Evolutionary conservation across 1,140 invertebrate species (phyloP), one percentile per base, ranked within the genome.

Genomic region (Drosophila ananassae): DNA sequence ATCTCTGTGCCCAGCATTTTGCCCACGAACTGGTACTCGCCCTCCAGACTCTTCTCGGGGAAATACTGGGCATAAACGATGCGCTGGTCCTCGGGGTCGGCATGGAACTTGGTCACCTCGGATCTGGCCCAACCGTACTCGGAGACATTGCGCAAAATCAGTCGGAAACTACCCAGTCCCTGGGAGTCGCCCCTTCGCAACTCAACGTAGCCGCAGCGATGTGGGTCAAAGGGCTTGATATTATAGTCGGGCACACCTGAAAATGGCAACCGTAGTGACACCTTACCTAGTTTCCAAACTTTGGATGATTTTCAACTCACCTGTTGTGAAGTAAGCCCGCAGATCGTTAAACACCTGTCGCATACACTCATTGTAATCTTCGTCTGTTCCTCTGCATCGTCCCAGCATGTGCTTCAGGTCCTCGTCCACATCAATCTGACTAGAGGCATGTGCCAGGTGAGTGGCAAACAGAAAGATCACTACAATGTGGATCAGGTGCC

Each of bases 21-120:
- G 4, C 93, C 95, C 56, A 94, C 93, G 46, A 95, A 93, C 71
- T 95, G 94, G 64, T 95, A 97, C 50, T 94, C 92, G 5, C 96
- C 96, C 41, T 93, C 91, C 1, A 97, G 84, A 61, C 93, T 94
- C 78, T 97, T 97, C 63, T 96, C 95, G 2, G 96, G 96, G 82
- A 97, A 97, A 90, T 95, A 96, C 92, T 97, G 96, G 0, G 95
- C 95, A 78, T 96, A 96, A 46, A 95, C 93, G 2, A 96, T 94
- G 22, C 92, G 92, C 24, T 94, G 90, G 57, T 94, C 94, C 13
- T 93, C 93, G 82, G 93, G 93, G 73, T 95, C 94, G n/a, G 93
- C 95, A 85, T 96, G 96, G 91, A 96, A 96, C 92, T 95, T 95
- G 5, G 95, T 96, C 37, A 97, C 94, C 92, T 95, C 95, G 7